Evolutionary conservation across 92 coral and sea anemone genomes (phyloP).

Genomic region (Epizoanthus ramosus): DNA sequence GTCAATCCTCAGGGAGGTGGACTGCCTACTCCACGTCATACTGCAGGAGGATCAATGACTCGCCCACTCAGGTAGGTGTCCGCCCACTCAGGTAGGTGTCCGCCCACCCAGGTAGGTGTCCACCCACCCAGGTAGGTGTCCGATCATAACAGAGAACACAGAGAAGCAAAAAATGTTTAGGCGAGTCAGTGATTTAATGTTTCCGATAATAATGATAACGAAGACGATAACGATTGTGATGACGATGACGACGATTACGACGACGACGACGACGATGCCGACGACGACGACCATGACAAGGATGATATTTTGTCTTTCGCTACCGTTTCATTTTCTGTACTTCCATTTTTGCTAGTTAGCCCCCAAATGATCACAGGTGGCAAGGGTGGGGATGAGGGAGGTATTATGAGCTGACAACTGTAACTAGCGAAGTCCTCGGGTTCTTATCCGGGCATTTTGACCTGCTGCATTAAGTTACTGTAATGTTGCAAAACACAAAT

Average conservation of each 20-base stretch:
- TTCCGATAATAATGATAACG: not conserved
- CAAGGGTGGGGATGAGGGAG: too few relatives aligned
- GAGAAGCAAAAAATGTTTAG: too few relatives aligned
- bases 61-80: constrained; percentile 88
- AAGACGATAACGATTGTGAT: not conserved
- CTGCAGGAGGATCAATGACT: constrained; percentile 94
- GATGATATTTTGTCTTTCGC: not conserved
- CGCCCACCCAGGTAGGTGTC: constrained; percentile 87
- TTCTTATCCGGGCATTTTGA: too few relatives aligned
- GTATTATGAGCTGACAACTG: too few relatives aligned
- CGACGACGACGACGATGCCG: not conserved
- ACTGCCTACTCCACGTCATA: constrained; percentile 74
- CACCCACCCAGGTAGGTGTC: constrained; percentile 81
- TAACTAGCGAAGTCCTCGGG: too few relatives aligned
- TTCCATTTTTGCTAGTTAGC: too few relatives aligned
- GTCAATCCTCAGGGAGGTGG: constrained; percentile 95
- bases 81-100: constrained; percentile 85
- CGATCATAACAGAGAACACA: too few relatives aligned
- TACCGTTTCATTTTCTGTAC: too few relatives aligned
- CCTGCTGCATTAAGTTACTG: too few relatives aligned
- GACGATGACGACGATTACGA: not conserved
- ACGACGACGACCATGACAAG: not conserved
- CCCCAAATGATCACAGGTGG: too few relatives aligned
- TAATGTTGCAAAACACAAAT: not conserved
- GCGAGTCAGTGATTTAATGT: too few relatives aligned